Evolutionary conservation across 1,140 invertebrate genomes (phyloP).

Genomic region (Popillia japonica): DNA sequence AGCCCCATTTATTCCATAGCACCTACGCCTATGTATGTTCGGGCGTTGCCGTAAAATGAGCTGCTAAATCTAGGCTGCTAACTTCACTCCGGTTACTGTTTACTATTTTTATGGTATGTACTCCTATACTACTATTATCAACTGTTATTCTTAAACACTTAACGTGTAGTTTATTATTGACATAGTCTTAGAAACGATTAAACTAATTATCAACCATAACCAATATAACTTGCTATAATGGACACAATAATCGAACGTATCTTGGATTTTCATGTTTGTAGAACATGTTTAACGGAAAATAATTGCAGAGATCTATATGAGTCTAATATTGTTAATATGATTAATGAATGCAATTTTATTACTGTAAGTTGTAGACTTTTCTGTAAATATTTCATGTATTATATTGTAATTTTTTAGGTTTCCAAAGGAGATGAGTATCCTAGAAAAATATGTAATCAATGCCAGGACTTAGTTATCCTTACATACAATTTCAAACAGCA

Average conservation of each 20-base stretch:
- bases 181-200: no score
- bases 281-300: conserved; percentile 40
- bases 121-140: no score
- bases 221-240: no score
- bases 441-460: conserved; percentile 41
- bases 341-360: conserved; percentile 41
- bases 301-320: conserved; percentile 37
- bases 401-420: not conserved
- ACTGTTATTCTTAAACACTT: no score
- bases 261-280: conserved; percentile 20
- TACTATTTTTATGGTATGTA: no score
- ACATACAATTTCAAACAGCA: conserved; percentile 44
- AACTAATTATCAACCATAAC: no score
- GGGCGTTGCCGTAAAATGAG: no score
- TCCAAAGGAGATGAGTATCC: conserved; percentile 31
- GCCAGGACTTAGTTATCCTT: conserved; percentile 28
- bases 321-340: conserved; percentile 37
- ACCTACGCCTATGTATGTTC: no score
- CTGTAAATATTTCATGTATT: conserved; percentile 17
- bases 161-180: no score
- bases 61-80: no score
- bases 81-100: no score
- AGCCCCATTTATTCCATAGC: no score
- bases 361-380: conserved; percentile 13
- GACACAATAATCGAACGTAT: not conserved